Evolutionary conservation across 64 coral and sea anemone species (phyloP).

Genomic region (Actinia equina): DNA sequence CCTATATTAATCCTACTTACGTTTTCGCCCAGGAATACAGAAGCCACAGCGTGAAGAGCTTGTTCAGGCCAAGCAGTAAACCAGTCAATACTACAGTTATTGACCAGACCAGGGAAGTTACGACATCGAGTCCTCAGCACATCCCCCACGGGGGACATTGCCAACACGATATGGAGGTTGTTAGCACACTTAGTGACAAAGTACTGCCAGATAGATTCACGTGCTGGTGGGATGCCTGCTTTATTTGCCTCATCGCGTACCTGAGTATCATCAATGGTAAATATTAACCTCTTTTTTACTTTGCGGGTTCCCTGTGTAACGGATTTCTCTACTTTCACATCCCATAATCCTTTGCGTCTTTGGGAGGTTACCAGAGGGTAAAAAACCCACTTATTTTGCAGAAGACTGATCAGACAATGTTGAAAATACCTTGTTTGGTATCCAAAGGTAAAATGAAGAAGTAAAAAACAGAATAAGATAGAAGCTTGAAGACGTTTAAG

Average conservation of each 20-base stretch:
- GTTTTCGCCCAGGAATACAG: conserved; percentile 93
- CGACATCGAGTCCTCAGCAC: conserved; percentile 91
- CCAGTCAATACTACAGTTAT: conserved; percentile 99
- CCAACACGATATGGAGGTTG: conserved; percentile 96
- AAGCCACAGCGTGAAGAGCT: conserved; percentile 89
- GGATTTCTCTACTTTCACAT: no score
- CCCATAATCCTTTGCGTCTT: no score
- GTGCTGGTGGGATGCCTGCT: conserved; percentile 83
- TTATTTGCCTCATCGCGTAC: conserved; percentile 95
- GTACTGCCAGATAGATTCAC: conserved; percentile 99
- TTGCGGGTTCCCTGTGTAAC: background rate
- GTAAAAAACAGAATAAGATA: no score
- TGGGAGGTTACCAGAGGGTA: no score
- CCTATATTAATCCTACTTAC: conserved; percentile 32
- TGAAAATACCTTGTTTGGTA: no score
- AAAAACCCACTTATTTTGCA: no score
- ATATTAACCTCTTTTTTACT: background rate
- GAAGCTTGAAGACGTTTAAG: no score
- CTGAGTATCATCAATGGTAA: conserved; percentile 20
- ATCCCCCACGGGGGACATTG: conserved; percentile 98
- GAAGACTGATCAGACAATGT: no score
- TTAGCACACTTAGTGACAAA: conserved; percentile 95
- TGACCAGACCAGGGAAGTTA: conserved; percentile 98
- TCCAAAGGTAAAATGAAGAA: no score
- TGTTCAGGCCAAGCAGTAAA: conserved; percentile 96